A percentile compares a stretch with the other conserved stretches of the same genome.
phyloP scores from a whole-genome alignment of 2,888 invertebrate genomes.

The Drosophila sordidapex region DNA sequence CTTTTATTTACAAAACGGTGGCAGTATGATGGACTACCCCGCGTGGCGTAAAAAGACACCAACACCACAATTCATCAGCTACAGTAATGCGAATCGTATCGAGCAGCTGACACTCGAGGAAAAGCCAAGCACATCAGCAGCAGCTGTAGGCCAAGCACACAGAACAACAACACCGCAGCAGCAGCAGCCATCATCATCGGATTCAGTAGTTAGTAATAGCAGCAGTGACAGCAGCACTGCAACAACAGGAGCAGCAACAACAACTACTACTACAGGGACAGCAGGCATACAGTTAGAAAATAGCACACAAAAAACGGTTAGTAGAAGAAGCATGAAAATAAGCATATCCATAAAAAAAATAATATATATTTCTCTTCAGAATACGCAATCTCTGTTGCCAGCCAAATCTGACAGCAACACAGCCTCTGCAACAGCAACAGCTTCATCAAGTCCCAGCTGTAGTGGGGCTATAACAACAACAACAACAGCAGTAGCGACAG shows the following conservation, averaged over 20 bases:
- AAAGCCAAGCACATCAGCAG: constrained; percentile 68
- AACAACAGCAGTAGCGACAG: constrained; percentile 11
- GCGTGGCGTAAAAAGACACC: constrained; percentile 93
- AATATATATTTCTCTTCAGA: constrained; percentile 56
- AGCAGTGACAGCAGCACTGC: constrained; percentile 27
- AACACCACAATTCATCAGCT: constrained; percentile 90
- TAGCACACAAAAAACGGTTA: constrained; percentile 66
- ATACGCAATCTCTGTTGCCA: constrained; percentile 82
- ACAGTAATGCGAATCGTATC: constrained; percentile 90
- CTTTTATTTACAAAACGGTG: constrained; percentile 94
- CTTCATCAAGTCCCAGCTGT: constrained; percentile 37
- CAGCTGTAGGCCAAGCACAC: constrained; percentile 51
- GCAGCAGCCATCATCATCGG: constrained; percentile 27
- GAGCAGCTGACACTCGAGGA: constrained; percentile 86
- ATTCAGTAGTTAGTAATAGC: constrained; percentile 25
- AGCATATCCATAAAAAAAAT: neutral
- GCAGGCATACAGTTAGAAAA: constrained; percentile 49
- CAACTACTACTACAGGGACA: constrained; percentile 55
- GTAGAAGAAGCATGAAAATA: neutral
- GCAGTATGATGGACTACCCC: constrained; percentile 95
- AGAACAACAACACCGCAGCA: constrained; percentile 48
- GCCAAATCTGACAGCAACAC: constrained; percentile 54
- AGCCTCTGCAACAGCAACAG: constrained; percentile 23
- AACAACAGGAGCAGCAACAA: constrained; percentile 24
- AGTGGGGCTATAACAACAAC: constrained; percentile 23